These are phyloP conservation scores for Crocidura indochinensis DNA, from an alignment of 2,797 vertebrate species.

Conservation along the genomic window DNA sequence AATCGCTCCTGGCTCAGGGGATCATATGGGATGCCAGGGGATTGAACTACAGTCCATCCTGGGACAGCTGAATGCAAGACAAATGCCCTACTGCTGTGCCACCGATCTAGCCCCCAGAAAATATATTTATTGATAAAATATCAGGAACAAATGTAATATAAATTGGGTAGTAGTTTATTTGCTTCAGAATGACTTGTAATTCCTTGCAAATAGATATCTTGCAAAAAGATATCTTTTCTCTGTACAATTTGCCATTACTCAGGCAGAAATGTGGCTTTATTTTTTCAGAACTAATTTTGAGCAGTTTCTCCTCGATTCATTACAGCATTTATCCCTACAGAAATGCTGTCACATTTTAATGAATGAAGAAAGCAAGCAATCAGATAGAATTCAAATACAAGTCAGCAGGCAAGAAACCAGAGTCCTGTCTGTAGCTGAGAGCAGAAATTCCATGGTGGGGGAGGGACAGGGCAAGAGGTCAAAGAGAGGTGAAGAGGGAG, in stretches of 20 bases:
- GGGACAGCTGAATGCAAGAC: too few relatives aligned
- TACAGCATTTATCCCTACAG: too few relatives aligned
- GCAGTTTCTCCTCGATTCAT: too few relatives aligned
- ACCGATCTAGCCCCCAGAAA: too few relatives aligned
- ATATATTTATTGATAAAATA: background rate
- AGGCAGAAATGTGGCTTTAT: background rate
- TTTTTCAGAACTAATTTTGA: too few relatives aligned
- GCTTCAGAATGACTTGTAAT: conserved; percentile 17
- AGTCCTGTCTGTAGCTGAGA: conserved; percentile 10
- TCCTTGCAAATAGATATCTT: conserved; percentile 39
- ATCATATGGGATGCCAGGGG: too few relatives aligned
- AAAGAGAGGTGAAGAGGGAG: conserved; percentile 66
- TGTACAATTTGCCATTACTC: conserved; percentile 38
- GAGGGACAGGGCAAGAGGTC: background rate
- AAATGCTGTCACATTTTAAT: background rate
- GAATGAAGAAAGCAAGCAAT: conserved; percentile 33
- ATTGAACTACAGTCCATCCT: too few relatives aligned
- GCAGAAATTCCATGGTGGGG: background rate
- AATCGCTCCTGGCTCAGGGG: too few relatives aligned
- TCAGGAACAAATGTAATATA: conserved; percentile 34
- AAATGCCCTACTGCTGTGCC: too few relatives aligned
- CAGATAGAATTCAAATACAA: conserved; percentile 59
- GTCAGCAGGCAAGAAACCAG: conserved; percentile 56
- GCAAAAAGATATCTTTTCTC: background rate
- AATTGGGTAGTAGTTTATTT: conserved; percentile 35